A percentile compares a stretch with the other conserved stretches of the same genome.
phyloP scores from a whole-genome alignment of 2,113 vertebrate species.

The Setophaga kirtlandii region DNA sequence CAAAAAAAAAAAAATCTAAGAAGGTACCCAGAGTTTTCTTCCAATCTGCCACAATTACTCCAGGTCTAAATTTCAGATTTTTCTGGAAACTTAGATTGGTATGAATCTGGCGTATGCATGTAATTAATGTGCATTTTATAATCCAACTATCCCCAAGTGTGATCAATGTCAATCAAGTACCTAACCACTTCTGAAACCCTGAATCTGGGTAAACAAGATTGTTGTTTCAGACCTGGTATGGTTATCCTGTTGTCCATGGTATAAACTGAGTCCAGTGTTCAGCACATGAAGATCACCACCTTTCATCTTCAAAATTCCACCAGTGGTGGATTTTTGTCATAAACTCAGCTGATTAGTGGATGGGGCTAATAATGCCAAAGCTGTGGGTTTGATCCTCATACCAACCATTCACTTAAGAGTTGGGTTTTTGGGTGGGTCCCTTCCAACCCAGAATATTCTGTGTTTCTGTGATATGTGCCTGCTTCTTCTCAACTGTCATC shows the following conservation, averaged over 20 bases:
- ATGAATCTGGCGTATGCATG: not conserved
- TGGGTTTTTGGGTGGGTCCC: not conserved
- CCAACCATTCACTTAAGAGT: no score
- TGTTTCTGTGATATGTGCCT: not conserved
- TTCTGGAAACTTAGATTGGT: not conserved
- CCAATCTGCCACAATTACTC: not conserved
- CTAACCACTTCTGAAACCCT: not conserved
- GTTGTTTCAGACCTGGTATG: not conserved
- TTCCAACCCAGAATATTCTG: not conserved
- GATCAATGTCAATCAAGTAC: not conserved
- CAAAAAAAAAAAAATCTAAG: not conserved
- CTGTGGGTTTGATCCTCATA: not conserved
- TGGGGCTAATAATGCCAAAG: not conserved
- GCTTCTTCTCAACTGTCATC: not conserved
- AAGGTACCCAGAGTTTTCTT: not conserved
- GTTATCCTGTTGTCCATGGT: not conserved
- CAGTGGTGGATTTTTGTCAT: no score
- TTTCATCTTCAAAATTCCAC: no score
- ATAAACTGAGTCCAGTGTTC: not conserved
- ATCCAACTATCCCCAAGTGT: not conserved
- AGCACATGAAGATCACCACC: not conserved
- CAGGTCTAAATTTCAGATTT: not conserved
- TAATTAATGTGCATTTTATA: not conserved
- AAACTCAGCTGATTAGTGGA: fast-evolving
- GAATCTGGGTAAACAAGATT: not conserved